Conservation (phyloP, 1,140 invertebrate species). For the Hylaeus volcanicus region DNA sequence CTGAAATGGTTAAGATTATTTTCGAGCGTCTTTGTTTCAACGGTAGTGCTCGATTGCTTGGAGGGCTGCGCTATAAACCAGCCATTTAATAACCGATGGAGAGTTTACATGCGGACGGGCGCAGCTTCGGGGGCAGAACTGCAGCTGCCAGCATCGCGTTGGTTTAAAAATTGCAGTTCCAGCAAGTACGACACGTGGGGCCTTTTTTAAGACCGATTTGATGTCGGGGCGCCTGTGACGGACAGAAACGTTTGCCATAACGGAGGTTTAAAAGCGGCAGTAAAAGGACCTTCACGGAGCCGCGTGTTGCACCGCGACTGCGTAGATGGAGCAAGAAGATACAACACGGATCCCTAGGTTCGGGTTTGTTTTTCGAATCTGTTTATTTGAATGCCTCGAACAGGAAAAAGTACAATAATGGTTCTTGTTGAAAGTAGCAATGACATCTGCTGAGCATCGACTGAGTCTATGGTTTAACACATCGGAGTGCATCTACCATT, state of each 20-base stretch:
- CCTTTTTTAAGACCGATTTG: slow-evolving; percentile 39
- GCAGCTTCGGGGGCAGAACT: slow-evolving; percentile 4
- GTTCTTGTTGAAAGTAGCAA: too few species aligned
- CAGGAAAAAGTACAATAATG: too few species aligned
- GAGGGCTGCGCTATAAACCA: not conserved
- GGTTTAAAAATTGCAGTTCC: slow-evolving; percentile 38
- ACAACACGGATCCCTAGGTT: slow-evolving; percentile 3
- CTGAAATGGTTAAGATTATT: too few species aligned
- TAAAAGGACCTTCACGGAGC: slow-evolving; percentile 32
- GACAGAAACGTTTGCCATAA: slow-evolving; percentile 30
- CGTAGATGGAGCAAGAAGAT: slow-evolving; percentile 5
- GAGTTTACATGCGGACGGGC: not conserved
- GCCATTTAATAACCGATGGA: slow-evolving; percentile 3
- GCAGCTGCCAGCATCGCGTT: not conserved
- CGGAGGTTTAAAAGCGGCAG: slow-evolving; percentile 35
- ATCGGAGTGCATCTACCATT: too few species aligned
- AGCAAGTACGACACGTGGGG: slow-evolving; percentile 15
- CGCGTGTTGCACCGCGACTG: not conserved
- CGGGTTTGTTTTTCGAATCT: not conserved
- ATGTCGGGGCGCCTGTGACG: slow-evolving; percentile 7
- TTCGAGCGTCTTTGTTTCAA: too few species aligned
- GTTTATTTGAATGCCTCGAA: too few species aligned
- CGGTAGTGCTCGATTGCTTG: too few species aligned
- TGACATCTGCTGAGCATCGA: too few species aligned
- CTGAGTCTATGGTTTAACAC: too few species aligned